Percentiles rank a stretch among this genome's conserved stretches.
phyloP scores from a whole-genome alignment of 1,140 invertebrate species.

The Adelges cooleyi region DNA sequence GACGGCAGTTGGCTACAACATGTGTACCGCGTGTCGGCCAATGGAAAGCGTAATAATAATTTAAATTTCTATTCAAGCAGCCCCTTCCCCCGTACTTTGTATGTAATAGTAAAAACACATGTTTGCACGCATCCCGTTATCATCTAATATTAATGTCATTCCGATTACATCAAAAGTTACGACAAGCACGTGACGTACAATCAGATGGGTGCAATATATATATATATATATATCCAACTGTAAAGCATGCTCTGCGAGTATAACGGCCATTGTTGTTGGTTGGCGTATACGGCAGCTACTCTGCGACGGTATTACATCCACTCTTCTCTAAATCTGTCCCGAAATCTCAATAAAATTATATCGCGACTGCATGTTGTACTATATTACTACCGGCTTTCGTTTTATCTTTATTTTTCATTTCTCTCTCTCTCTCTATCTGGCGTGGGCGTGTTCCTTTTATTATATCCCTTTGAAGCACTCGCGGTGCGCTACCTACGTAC shows the following conservation, averaged over 20 bases:
- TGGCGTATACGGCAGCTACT: background rate
- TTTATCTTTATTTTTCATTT: slow-evolving; percentile 4
- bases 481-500: too few species aligned
- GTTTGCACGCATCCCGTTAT: background rate
- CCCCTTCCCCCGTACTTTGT: too few species aligned
- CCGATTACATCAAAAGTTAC: slow-evolving; percentile 21
- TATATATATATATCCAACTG: too few species aligned
- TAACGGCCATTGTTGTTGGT: background rate
- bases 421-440: too few species aligned
- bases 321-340: background rate
- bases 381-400: background rate
- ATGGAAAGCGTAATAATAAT: too few species aligned
- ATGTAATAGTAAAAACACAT: too few species aligned
- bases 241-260: background rate
- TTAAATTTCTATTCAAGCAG: too few species aligned
- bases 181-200: slow-evolving; percentile 11
- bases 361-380: background rate
- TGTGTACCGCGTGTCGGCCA: too few species aligned
- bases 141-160: slow-evolving; percentile 19
- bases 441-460: too few species aligned
- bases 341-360: slow-evolving; percentile 17
- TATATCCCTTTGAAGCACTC: too few species aligned
- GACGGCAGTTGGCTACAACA: too few species aligned
- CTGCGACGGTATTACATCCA: background rate
- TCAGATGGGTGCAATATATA: background rate